These are phyloP conservation scores for Poecilus cupreus DNA, from an alignment of 2,888 invertebrate species.

Conservation along the genomic window DNA sequence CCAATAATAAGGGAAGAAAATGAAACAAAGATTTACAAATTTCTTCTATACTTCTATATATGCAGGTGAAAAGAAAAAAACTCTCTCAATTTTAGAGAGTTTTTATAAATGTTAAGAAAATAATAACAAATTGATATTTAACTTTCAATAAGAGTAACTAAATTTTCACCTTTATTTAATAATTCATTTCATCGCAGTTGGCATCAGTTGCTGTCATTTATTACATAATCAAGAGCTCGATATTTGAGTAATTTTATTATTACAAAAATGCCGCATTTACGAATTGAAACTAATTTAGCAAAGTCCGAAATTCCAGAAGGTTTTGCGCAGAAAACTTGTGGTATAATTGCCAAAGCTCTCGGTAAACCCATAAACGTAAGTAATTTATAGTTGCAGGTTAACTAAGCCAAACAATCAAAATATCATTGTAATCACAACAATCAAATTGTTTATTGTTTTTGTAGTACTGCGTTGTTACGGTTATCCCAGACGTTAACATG, in stretches of 20 bases:
- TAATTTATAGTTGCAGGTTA: conserved; percentile 56
- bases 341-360: conserved; percentile 76
- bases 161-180: not conserved
- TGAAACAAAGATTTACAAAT: not conserved
- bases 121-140: too few species aligned
- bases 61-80: too few species aligned
- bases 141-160: not conserved
- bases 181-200: not conserved
- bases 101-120: too few species aligned
- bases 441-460: conserved; percentile 65
- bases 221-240: conserved; percentile 23
- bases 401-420: conserved; percentile 42
- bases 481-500: conserved; percentile 78
- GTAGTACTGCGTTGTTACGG: conserved; percentile 79
- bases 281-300: conserved; percentile 79
- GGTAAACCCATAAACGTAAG: conserved; percentile 79
- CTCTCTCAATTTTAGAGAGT: too few species aligned
- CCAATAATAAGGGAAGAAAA: not conserved
- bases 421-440: conserved; percentile 4
- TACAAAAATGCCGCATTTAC: conserved; percentile 77
- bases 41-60: too few species aligned
- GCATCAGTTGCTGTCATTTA: not conserved
- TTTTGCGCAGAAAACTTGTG: conserved; percentile 75
- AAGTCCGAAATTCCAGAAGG: conserved; percentile 76
- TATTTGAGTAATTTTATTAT: not conserved